Conservation (phyloP, 2,113 vertebrate species). For the Cyprichromis sp. region DNA sequence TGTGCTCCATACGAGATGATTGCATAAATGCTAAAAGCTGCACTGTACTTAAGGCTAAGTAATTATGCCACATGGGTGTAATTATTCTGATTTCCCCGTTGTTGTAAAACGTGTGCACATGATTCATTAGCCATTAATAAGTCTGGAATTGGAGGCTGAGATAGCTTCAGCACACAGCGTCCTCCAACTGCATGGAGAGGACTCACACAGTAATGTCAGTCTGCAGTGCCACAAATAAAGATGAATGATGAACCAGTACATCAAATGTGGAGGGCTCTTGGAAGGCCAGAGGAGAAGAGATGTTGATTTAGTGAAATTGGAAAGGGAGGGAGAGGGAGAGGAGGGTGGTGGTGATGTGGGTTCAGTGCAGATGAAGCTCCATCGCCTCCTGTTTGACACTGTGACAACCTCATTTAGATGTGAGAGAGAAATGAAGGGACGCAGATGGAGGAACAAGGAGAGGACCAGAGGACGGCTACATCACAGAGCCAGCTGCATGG, state of each 20-base stretch:
- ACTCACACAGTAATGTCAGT: background rate
- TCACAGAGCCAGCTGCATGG: background rate
- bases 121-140: background rate
- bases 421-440: background rate
- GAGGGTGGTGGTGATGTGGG: background rate
- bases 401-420: slow-evolving; percentile 23
- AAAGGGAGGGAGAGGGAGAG: background rate
- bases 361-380: background rate
- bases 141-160: background rate
- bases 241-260: background rate
- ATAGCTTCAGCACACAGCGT: background rate
- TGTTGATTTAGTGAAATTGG: slow-evolving; percentile 24
- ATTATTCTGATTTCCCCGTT: background rate
- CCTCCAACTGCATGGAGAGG: background rate
- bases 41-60: background rate
- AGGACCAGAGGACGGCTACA: background rate
- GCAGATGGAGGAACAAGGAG: background rate
- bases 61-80: background rate
- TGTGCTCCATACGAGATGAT: background rate
- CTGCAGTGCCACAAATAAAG: background rate
- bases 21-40: background rate
- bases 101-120: background rate
- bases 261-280: background rate
- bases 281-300: background rate
- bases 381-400: slow-evolving; percentile 17